phyloP scores from a whole-genome alignment of 2,888 invertebrate genomes.

The Ichneumoninae sp. region DNA sequence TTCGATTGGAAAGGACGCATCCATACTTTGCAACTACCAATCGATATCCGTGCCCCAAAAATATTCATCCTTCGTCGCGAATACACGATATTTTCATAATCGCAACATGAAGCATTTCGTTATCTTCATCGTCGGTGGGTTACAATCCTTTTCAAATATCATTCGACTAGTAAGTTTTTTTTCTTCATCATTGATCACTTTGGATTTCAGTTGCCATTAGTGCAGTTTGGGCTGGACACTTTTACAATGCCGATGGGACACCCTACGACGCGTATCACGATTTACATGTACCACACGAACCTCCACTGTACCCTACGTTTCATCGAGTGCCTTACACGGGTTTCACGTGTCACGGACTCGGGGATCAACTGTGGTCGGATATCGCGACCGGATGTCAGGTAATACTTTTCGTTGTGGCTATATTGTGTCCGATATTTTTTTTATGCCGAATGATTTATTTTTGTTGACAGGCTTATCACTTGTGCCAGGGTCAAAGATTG shows the following conservation, averaged over 20 bases:
- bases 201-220: constrained; percentile 23
- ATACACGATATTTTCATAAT: constrained; percentile 10
- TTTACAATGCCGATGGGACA: constrained; percentile 74
- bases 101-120: background rate
- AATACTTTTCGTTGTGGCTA: background rate
- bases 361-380: constrained; percentile 85
- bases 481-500: constrained; percentile 86
- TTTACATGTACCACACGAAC: constrained; percentile 86
- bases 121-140: background rate
- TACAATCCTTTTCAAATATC: background rate
- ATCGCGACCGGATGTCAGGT: constrained; percentile 86
- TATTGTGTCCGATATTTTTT: background rate
- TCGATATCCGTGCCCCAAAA: constrained; percentile 21
- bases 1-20: constrained; percentile 69
- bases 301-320: constrained; percentile 86
- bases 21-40: constrained; percentile 27
- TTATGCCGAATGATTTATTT: background rate
- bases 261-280: constrained; percentile 86
- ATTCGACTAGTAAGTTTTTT: constrained; percentile 9
- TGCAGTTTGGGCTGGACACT: constrained; percentile 66
- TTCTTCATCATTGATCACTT: background rate
- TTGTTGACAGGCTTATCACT: constrained; percentile 86
- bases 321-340: constrained; percentile 83
- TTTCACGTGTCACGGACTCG: constrained; percentile 84
- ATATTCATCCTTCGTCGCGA: background rate